A percentile compares a stretch with the other conserved stretches of the same genome.
These are phyloP conservation scores for Orientallactaga sibirica DNA, from an alignment of 2,797 vertebrate genomes.

Conservation along the genomic window DNA sequence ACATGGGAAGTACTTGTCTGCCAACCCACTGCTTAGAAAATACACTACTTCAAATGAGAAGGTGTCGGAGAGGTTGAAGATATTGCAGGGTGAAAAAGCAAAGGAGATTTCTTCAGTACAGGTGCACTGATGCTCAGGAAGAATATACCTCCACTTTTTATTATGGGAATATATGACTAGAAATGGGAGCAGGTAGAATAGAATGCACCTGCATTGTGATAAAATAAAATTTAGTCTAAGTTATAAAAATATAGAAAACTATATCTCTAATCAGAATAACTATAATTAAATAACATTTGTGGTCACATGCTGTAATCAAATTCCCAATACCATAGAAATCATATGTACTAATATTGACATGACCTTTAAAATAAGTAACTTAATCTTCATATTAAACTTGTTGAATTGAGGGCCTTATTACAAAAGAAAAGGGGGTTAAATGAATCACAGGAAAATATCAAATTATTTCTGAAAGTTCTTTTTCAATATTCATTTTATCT, in stretches of 20 bases:
- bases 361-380: neutral
- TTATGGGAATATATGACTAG: neutral
- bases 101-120: fast-evolving
- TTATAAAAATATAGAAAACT: neutral
- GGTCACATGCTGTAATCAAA: neutral
- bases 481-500: neutral
- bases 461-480: neutral
- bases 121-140: fast-evolving
- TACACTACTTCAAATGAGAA: fast-evolving
- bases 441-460: neutral
- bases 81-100: neutral
- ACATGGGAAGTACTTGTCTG: neutral
- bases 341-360: neutral
- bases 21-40: neutral
- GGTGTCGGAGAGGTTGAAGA: neutral
- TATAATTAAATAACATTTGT: neutral
- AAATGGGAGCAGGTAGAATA: neutral
- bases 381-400: neutral
- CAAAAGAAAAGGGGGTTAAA: neutral
- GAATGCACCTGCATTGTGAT: neutral
- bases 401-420: neutral
- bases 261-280: too few relatives aligned
- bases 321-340: neutral
- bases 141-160: fast-evolving
- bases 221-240: neutral